Conservation (phyloP, 1,140 invertebrate genomes). For the Battus philenor region DNA sequence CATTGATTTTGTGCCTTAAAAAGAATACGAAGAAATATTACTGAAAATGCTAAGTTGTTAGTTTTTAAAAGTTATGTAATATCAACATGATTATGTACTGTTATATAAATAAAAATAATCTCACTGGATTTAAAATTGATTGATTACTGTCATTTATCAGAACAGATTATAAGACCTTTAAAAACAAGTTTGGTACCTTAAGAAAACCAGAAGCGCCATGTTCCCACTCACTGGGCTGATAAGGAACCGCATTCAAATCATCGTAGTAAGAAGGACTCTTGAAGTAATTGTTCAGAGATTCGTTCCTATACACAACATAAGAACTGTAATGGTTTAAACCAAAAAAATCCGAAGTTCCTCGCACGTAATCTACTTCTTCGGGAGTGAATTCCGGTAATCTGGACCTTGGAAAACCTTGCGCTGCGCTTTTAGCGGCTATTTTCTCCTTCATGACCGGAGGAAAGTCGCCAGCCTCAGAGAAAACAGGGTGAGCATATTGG, state of each 20-base stretch:
- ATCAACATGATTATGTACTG: background rate
- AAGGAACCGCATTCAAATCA: constrained; percentile 16
- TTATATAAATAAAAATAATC: background rate
- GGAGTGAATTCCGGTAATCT: constrained; percentile 59
- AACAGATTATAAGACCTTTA: too few species aligned
- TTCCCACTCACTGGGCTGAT: constrained; percentile 23
- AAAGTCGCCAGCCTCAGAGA: constrained; percentile 76
- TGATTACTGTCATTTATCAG: background rate
- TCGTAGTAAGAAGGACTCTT: constrained; percentile 24
- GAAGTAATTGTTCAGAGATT: constrained; percentile 15
- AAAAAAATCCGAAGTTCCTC: constrained; percentile 76
- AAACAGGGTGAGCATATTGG: constrained; percentile 71
- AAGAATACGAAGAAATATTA: too few species aligned
- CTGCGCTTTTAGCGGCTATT: constrained; percentile 67
- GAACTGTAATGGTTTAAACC: constrained; percentile 78
- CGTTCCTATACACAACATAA: constrained; percentile 33
- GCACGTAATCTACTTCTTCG: constrained; percentile 37
- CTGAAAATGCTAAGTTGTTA: background rate
- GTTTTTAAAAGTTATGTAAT: background rate
- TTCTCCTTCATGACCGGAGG: constrained; percentile 72
- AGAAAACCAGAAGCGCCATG: constrained; percentile 18
- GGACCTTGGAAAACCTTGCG: constrained; percentile 56
- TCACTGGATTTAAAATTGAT: background rate
- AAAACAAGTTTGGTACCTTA: too few species aligned
- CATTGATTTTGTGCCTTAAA: too few species aligned